Conservation (phyloP, 2,113 vertebrate species). For the Chloebia gouldiae region DNA sequence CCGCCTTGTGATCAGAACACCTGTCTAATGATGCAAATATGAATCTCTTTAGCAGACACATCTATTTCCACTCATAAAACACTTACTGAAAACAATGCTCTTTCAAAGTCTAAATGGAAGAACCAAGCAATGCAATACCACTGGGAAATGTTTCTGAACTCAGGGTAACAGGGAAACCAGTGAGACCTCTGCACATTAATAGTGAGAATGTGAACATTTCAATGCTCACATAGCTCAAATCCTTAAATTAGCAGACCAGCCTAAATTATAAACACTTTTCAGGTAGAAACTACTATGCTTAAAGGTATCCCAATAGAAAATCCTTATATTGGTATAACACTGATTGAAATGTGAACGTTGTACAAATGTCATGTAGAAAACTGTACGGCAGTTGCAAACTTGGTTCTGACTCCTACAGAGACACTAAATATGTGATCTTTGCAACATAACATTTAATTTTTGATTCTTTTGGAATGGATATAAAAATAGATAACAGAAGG, state of each 20-base stretch:
- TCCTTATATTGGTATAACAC: background rate
- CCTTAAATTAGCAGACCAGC: background rate
- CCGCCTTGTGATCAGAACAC: slow-evolving; percentile 5
- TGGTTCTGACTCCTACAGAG: background rate
- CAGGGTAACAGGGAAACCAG: background rate
- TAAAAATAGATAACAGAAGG: background rate
- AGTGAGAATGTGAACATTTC: background rate
- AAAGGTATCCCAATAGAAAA: background rate
- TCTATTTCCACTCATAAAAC: slow-evolving; percentile 25
- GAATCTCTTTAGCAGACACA: slow-evolving; percentile 49
- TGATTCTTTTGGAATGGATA: background rate
- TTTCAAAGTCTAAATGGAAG: slow-evolving; percentile 22
- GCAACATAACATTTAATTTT: background rate
- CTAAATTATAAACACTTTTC: slow-evolving; percentile 2
- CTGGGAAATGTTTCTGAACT: background rate
- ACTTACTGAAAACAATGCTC: background rate
- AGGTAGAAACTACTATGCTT: background rate
- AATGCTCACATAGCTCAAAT: background rate
- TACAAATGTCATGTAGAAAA: background rate
- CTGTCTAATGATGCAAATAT: slow-evolving; percentile 7
- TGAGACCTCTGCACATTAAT: background rate
- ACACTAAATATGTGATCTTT: background rate
- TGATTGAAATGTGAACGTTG: background rate
- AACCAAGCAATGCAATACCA: background rate
- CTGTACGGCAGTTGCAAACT: background rate